Conservation (phyloP, 2,113 vertebrate genomes). For the Oceanodroma tethys region DNA sequence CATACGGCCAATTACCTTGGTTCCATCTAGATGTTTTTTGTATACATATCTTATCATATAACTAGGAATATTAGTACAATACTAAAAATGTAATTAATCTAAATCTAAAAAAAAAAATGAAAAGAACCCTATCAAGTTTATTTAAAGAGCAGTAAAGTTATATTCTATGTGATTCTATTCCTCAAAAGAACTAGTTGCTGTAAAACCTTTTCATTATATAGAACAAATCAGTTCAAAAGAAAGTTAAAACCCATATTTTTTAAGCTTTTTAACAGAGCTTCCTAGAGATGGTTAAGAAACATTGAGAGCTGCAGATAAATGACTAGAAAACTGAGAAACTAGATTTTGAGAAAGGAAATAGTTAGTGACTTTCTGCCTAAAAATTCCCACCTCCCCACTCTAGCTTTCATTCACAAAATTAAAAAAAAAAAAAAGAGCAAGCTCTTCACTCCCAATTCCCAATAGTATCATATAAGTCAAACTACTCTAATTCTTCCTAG, state of each 20-base stretch:
- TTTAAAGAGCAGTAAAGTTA: background rate
- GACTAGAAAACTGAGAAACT: background rate
- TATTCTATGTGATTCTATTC: background rate
- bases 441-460: background rate
- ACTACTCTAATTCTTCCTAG: background rate
- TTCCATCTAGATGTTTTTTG: background rate
- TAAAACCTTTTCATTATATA: background rate
- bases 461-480: background rate
- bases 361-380: background rate
- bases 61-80: background rate
- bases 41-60: background rate
- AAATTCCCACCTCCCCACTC: background rate
- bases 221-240: background rate
- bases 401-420: background rate
- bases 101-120: background rate
- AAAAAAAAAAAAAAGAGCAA: background rate
- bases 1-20: accelerated
- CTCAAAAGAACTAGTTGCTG: background rate
- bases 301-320: background rate
- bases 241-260: background rate
- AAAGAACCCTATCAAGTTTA: background rate
- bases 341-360: background rate
- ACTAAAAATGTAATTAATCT: background rate
- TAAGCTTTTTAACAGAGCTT: background rate
- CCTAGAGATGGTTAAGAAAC: background rate